Base-by-base conservation (phyloP, 2,888 invertebrate genomes). In the Glomeris marginata region DNA sequence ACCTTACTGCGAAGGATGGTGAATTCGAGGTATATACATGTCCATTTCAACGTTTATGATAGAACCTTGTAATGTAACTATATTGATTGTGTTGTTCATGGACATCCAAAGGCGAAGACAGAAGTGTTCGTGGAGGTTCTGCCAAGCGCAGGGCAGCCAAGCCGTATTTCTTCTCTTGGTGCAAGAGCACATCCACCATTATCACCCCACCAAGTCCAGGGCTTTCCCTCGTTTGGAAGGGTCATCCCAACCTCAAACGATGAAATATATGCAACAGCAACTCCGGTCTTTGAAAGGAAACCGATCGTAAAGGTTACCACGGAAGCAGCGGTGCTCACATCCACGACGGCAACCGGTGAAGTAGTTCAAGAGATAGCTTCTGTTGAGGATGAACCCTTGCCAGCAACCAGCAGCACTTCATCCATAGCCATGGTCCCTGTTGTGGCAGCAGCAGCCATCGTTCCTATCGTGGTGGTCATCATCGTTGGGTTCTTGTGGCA, bases 1-100 rank as follows among this genome's bases (percentile, higher is more conserved):
- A 77, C 66, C 77, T 82, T 47, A 80, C 77, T 1, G 78, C 76
- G 15, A 73, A 72, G 18, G 79, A 81, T 63, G 81, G 81, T 4
- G 70, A 73, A 53, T 67, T 78, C 43, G 52, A 52, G 45, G 53
- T 49, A 51, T 18, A 36, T 45, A 15, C 6, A 34, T 6, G 2
- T 13, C 2, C 22, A 22, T 46, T 40, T 40, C 10, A 18, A 15
- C 13, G 35, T 46, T 4, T 38, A 38, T 15, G 20, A 15, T 45
- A 11, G 22, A 44, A 8, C 22, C 22, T 44, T 21, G 16, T 10
- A 44, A 11, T 44, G 11, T 10, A 41, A 41, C 15, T 11, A 13
- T 13, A 13, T 41, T 16, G 10, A 13, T 41, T 44, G 16, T 21
- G 15, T 16, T n/a, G 41, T 41, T 41, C 16, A 41, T 15, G 15